Base-by-base conservation (phyloP, 92 coral and sea anemone species). In the Siderastrea siderea region DNA sequence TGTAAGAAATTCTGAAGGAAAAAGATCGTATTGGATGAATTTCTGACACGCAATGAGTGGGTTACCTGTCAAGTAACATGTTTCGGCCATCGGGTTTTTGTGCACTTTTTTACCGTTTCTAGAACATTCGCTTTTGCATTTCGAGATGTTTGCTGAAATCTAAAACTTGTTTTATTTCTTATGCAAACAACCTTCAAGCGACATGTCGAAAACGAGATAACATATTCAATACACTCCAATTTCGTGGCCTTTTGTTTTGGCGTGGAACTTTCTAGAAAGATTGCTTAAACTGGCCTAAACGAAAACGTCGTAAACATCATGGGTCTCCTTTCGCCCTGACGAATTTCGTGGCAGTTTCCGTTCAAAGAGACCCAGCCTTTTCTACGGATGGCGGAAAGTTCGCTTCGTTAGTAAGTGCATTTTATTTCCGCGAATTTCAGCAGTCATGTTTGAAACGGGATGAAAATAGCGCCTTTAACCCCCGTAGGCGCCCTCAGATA, bases 231-330 rank as follows among this genome's bases (percentile, higher is more conserved):
- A 9, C 48, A 74, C 73, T 54, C 68, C 50, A 49, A 60, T 84
- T 82, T 84, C 64, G 71, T 43, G 79, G 71, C 49, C 49, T 54
- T 64, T 19, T 84, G 87, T 84, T 84, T 73, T 62, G 87, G 54
- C 73, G 63, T 64, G 53, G 87, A 84, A 84, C 72, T 2, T 84
- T 84, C 87, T 84, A 43, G 87, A 84, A 84, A 74, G 48, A 5
- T 16, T 15, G 60, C 49, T 68, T 14, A 5, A 68, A 75, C 47
- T 38, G 63, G 53, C 53, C 87, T 68, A 74, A 64, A 17, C 69
- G 63, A 63, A 74, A 73, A 46, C 50, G 38, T 50, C 15, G 68
- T 69, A 71, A 57, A 70, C 86, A 82, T 16, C 46, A 47, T 71
- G 66, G 47, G 57, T 47, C 61, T 68, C 86, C 11, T 64, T 14